Evolutionary conservation across 2,888 invertebrate species (phyloP), one percentile per base, ranked within the genome.

Genomic region (Branchipolynoe longqiensis): DNA sequence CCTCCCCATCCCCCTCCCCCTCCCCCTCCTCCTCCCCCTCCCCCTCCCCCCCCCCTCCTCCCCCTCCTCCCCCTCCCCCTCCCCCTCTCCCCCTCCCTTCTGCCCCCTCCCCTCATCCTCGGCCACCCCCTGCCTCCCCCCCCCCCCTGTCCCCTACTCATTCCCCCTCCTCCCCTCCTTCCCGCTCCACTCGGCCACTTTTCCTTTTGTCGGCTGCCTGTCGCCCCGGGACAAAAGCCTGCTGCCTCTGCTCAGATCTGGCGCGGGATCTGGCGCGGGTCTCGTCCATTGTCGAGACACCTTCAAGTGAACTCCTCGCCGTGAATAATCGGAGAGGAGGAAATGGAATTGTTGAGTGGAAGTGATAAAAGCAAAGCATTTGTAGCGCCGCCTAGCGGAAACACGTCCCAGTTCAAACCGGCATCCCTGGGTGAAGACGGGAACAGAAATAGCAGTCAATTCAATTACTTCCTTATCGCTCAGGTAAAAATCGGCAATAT

Each of bases 211-310:
- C 18, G 22, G 12, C 38, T 31, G 33, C 38, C 69, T 38, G n/a
- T n/a, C 18, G n/a, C 58, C 58, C n/a, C 14, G 25, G 14, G 25
- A 58, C n/a, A 58, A n/a, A 58, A 8, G 58, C 58, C 58, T 4
- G n/a, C n/a, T n/a, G n/a, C n/a, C n/a, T n/a, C n/a, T n/a, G 12
- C 58, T 69, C 38, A 69, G 69, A 69, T 69, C 69, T 69, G 14
- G 3, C 36, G 3, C 36, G 69, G 38, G 33, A 33, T 69, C 69
- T 38, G 25, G 69, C 25, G 36, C 36, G 38, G 69, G 38, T 69
- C 38, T 69, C 69, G 62, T 33, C 6, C 69, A 12, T 33, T 69
- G 69, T 69, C 18, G 69, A 69, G 25, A 69, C 18, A 38, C 69
- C 38, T 69, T 69, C 69, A 69, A 36, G 69, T 69, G 36, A 69